These are phyloP conservation scores for Poecile montanus DNA, from an alignment of 2,797 vertebrate species.

Conservation along the genomic window DNA sequence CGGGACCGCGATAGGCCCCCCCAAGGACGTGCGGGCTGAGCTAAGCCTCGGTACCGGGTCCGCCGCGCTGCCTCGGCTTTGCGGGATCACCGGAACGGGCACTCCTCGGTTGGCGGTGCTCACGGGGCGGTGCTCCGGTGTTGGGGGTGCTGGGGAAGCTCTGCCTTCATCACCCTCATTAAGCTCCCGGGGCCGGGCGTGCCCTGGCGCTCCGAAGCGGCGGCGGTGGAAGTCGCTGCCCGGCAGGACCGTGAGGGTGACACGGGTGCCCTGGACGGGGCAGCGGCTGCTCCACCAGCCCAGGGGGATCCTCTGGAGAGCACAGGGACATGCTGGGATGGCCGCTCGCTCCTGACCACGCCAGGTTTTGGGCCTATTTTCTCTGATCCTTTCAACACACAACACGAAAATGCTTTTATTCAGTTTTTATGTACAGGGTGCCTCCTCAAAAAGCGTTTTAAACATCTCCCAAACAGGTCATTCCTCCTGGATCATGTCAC, in stretches of 20 bases:
- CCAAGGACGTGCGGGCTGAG: background rate
- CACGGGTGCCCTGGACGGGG: background rate
- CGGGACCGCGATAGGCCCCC: background rate
- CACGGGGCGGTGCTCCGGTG: background rate
- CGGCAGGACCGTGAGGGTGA: background rate
- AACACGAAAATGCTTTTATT: background rate
- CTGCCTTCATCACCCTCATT: rapidly evolving
- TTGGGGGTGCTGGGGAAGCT: background rate
- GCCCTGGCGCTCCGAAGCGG: background rate
- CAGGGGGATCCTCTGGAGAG: rapidly evolving
- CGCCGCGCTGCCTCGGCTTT: background rate
- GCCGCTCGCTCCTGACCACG: background rate
- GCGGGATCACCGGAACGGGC: background rate
- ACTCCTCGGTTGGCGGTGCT: background rate
- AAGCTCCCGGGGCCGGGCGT: rapidly evolving
- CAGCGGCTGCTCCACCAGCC: background rate
- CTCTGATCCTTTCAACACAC: background rate
- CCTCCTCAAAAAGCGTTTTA: background rate
- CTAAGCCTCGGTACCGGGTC: too few species aligned
- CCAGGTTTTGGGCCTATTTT: background rate
- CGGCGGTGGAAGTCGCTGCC: background rate
- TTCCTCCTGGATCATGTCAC: background rate
- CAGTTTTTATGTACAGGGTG: background rate
- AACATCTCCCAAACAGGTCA: background rate
- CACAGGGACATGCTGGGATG: background rate